Evolutionary conservation across 2,888 invertebrate species (phyloP), one percentile per base, ranked within the genome.

Genomic region (Scaptomyza caliginosa): DNA sequence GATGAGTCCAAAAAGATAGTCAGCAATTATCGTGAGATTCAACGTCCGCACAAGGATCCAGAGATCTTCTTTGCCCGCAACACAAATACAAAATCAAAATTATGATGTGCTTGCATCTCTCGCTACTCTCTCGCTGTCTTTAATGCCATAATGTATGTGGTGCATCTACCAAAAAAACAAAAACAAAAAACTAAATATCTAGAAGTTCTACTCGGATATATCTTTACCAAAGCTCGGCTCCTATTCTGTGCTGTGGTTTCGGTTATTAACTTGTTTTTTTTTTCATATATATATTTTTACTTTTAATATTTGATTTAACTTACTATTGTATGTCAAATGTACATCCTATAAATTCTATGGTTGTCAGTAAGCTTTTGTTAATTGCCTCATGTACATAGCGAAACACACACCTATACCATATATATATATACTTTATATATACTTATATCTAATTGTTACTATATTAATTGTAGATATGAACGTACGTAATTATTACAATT

Each of bases 1-100:
- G 91, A 91, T 77, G 89, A 90, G 67, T 90, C 88, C 58, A 91
- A 91, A 74, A 91, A 91, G 75, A 91, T 91, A 76, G 88, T 91
- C 34, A 91, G 88, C 74, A 91, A 91, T 83, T 91, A 87, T 78
- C 91, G 91, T 28, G 90, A 91, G 77, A 90, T 91, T 43, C 91
- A 91, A 74, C 89, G 88, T 32, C 91, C 91, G 30, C 85, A 82
- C 51, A 90, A 90, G 73, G 88, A 91, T 83, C 91, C 91, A 5
- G 91, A 91, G 83, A 89, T 91, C 58, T 81, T 89, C 49, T 91
- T 91, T 63, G 91, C 91, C 8, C 87, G 91, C 60, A 91, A 91
- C 74, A 90, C 90, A 65, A 90, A 90, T 67, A 88, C 90, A 67
- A 91, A 91, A 80, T 91, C 91, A 52, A 91, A 91, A 78, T 90